Conservation (phyloP, 1,140 invertebrate genomes). For the Brachionus rubens region DNA sequence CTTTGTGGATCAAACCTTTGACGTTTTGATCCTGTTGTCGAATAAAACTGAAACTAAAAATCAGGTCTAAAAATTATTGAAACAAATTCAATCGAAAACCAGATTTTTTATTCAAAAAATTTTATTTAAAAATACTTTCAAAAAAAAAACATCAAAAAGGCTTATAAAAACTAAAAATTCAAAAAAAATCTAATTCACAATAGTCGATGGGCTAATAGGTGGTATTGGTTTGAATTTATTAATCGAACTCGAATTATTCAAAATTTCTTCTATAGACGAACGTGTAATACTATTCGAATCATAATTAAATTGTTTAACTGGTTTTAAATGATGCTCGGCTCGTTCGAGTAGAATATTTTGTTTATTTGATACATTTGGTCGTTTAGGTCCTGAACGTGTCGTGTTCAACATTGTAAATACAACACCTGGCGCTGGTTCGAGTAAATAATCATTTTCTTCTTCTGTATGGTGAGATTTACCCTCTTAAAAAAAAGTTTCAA, state of each 20-base stretch:
- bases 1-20: no score
- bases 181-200: conserved; percentile 27
- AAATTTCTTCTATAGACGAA: conserved; percentile 22
- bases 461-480: neutral
- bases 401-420: conserved; percentile 39
- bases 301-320: conserved; percentile 20
- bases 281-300: neutral
- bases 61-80: no score
- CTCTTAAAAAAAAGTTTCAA: no score
- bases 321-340: neutral
- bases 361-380: conserved; percentile 16
- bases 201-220: conserved; percentile 4
- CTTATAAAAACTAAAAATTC: conserved; percentile 11
- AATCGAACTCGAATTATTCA: neutral
- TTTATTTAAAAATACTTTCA: neutral
- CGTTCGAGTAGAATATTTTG: conserved; percentile 16
- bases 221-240: conserved; percentile 22
- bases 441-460: conserved; percentile 12
- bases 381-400: conserved; percentile 22
- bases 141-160: neutral
- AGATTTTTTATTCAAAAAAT: neutral
- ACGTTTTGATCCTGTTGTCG: no score
- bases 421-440: conserved; percentile 22
- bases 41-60: no score
- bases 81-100: no score